Conservation (phyloP, 1,140 invertebrate species). For the Homarus americanus region DNA sequence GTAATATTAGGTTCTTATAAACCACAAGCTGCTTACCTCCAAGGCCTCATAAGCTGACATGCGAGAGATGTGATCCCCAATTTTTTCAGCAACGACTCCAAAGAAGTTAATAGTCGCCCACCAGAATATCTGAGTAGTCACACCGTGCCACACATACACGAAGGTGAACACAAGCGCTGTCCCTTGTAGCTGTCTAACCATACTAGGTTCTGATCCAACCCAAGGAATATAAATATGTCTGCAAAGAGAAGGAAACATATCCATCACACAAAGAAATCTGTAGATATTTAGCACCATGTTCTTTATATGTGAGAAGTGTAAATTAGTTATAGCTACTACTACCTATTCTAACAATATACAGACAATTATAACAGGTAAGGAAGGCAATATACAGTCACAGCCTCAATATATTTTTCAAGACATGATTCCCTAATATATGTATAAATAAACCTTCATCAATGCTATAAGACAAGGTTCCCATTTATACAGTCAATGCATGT, state of each 20-base stretch:
- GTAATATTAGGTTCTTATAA: no score
- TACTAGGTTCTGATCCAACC: slow-evolving; percentile 79
- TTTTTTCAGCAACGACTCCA: slow-evolving; percentile 86
- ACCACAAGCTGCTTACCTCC: slow-evolving; percentile 67
- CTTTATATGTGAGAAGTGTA: neutral
- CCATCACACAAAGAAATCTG: no score
- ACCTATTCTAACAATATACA: neutral
- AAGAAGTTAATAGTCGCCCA: slow-evolving; percentile 92
- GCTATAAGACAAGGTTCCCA: no score
- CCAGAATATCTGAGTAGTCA: slow-evolving; percentile 86
- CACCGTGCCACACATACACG: slow-evolving; percentile 94
- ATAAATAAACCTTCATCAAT: no score
- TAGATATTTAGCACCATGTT: neutral
- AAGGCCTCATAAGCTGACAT: slow-evolving; percentile 59
- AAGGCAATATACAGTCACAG: no score
- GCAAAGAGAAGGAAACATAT: slow-evolving; percentile 77
- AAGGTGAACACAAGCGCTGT: slow-evolving; percentile 90
- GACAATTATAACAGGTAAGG: neutral
- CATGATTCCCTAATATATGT: no score
- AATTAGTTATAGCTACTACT: no score
- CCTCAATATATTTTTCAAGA: no score
- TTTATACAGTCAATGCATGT: no score
- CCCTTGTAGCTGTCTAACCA: slow-evolving; percentile 83
- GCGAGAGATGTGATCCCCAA: slow-evolving; percentile 80
- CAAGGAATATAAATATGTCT: slow-evolving; percentile 92